phyloP scores from a whole-genome alignment of 2,888 invertebrate species.

The Caenorhabditis virilis region DNA sequence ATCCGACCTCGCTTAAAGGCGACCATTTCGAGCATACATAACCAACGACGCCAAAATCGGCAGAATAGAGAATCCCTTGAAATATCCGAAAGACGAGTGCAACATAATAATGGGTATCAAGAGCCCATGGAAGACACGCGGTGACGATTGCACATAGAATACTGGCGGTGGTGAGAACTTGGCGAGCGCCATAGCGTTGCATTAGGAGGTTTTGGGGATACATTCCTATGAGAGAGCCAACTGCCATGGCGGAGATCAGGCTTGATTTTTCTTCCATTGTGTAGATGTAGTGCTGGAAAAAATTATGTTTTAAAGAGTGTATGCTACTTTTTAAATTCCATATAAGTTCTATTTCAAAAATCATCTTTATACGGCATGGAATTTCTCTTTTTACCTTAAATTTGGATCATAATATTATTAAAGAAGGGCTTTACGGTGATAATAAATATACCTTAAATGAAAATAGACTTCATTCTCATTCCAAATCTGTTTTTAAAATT shows the following conservation, averaged over 20 bases:
- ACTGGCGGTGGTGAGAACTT: slow-evolving; percentile 27
- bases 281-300: slow-evolving; percentile 41
- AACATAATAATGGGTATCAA: slow-evolving; percentile 34
- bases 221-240: slow-evolving; percentile 47
- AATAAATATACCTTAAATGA: no score
- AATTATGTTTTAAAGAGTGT: neutral
- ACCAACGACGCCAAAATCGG: slow-evolving; percentile 46
- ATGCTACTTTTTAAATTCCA: slow-evolving; percentile 5
- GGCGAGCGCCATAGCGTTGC: slow-evolving; percentile 34
- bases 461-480: no score
- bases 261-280: slow-evolving; percentile 39
- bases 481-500: no score
- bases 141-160: slow-evolving; percentile 34
- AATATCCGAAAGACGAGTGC: slow-evolving; percentile 40
- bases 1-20: slow-evolving; percentile 32
- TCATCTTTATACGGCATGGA: no score
- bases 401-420: no score
- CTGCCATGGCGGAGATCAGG: slow-evolving; percentile 45
- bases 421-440: no score
- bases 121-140: slow-evolving; percentile 33
- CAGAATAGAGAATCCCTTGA: slow-evolving; percentile 40
- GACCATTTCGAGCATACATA: slow-evolving; percentile 41
- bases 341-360: neutral
- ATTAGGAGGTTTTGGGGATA: slow-evolving; percentile 43
- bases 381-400: no score